phyloP scores from a whole-genome alignment of 2,113 vertebrate species.

The Fulica atra region DNA sequence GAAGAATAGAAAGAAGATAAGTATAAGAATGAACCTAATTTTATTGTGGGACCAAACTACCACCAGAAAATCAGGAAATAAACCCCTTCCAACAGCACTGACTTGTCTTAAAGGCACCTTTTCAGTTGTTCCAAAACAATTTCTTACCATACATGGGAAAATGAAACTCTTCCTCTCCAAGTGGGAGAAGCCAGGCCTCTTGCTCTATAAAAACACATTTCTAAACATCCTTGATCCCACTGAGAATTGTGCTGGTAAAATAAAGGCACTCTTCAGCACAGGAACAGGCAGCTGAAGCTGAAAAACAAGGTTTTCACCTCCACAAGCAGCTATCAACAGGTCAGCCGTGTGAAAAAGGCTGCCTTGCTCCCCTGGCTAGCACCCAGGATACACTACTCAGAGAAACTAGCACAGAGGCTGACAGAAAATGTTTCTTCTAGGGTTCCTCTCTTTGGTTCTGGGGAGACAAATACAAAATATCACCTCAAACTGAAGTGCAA shows the following conservation, averaged over 20 bases:
- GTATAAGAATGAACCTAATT: not conserved
- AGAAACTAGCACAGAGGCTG: slow-evolving; percentile 2
- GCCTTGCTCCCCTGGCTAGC: not conserved
- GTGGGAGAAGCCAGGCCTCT: slow-evolving; percentile 16
- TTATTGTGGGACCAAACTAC: not conserved
- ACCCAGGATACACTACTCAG: not conserved
- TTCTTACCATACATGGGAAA: not conserved
- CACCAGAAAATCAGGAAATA: not conserved
- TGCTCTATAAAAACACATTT: slow-evolving; percentile 49
- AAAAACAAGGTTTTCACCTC: not conserved
- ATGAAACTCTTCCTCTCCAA: not conserved
- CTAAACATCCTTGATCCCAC: slow-evolving; percentile 11
- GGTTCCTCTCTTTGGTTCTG: slow-evolving; percentile 50
- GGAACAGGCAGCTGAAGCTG: not conserved
- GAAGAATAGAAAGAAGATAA: not conserved
- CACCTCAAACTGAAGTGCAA: slow-evolving; percentile 46
- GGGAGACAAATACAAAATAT: slow-evolving; percentile 27
- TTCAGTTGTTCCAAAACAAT: not conserved
- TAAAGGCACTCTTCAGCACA: slow-evolving; percentile 46
- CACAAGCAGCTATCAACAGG: not conserved
- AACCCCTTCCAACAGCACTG: not conserved
- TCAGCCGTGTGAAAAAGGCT: not conserved
- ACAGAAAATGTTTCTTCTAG: slow-evolving; percentile 42
- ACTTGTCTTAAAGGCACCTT: not conserved
- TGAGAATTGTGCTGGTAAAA: slow-evolving; percentile 7